Evolutionary conservation across 2,113 vertebrate genomes (phyloP), one percentile per base, ranked within the genome.

Genomic region (Brachypodius melanocephalos): DNA sequence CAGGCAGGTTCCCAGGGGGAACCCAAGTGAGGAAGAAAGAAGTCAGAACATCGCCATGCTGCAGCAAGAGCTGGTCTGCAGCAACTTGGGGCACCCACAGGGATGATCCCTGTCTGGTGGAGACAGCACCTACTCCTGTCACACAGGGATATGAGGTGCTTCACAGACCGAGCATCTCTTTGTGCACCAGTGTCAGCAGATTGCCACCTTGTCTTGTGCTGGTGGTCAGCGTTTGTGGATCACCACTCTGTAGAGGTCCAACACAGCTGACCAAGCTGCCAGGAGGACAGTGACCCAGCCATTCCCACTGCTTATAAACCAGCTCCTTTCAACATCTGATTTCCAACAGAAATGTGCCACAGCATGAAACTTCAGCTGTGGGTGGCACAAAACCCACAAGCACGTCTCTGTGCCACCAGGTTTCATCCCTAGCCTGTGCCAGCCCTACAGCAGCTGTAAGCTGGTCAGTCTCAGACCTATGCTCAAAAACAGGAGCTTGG

Each of bases 51-150:
- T 42, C 1, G 0, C 12, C 32, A 24, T 54, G 31, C 61, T 88
- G 51, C 57, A 46, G 26, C 0, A 0, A 65, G 34, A 63, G 42
- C 1, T 0, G 26, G 17, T 66, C 76, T 69, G 51, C 40, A 59
- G 59, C 34, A 77, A 26, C 73, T 51, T 15, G 18, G 24, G 55
- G 29, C 51, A 17, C 34, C 38, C 38, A 69, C 1, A 1, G 29
- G 24, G 20, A 32, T 38, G n/a, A 67, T 57, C 40, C 49, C 40
- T 34, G 6, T 48, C 62, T 40, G 63, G 9, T 59, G 31, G 65
- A 75, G 61, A 12, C 25, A 62, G 31, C 46, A 42, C 13, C 84
- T 71, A 14, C 28, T 61, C 22, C 52, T 88, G 32, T 73, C 51
- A 17, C 63, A 34, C 8, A 8, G 14, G 40, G 26, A 4, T 11